Evolutionary conservation across 1,140 invertebrate genomes (phyloP).

Genomic region (Lanistes nyassanus): DNA sequence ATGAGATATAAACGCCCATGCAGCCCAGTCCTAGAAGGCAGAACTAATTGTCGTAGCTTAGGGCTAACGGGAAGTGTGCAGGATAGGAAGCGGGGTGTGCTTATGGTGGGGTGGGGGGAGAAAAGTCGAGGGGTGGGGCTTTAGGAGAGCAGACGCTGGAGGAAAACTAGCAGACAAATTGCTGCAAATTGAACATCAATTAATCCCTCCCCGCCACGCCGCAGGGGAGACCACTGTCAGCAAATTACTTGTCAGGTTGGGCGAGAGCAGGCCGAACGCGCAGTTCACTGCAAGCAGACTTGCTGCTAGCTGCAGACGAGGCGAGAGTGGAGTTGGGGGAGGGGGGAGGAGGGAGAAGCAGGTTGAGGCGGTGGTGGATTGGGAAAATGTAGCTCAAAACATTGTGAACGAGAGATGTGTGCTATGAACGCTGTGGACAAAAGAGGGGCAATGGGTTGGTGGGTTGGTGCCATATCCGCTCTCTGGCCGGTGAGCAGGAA

Average conservation of each 20-base stretch:
- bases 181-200: constrained; percentile 13
- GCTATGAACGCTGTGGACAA: no score
- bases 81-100: not conserved
- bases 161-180: constrained; percentile 4
- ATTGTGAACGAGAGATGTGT: no score
- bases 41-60: not conserved
- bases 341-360: no score
- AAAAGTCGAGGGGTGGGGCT: not conserved
- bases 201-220: not conserved
- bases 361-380: no score
- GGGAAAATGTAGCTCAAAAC: no score
- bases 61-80: not conserved
- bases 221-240: not conserved
- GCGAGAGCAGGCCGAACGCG: no score
- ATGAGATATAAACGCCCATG: not conserved
- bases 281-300: no score
- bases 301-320: not conserved
- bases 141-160: not conserved
- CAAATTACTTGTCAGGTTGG: not conserved
- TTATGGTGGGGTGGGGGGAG: not conserved
- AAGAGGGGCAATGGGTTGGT: no score
- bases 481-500: no score
- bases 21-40: not conserved
- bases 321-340: not conserved
- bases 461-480: no score